Evolutionary conservation across 1,140 invertebrate species (phyloP), one percentile per base, ranked within the genome.

Genomic region (Venturia canescens): DNA sequence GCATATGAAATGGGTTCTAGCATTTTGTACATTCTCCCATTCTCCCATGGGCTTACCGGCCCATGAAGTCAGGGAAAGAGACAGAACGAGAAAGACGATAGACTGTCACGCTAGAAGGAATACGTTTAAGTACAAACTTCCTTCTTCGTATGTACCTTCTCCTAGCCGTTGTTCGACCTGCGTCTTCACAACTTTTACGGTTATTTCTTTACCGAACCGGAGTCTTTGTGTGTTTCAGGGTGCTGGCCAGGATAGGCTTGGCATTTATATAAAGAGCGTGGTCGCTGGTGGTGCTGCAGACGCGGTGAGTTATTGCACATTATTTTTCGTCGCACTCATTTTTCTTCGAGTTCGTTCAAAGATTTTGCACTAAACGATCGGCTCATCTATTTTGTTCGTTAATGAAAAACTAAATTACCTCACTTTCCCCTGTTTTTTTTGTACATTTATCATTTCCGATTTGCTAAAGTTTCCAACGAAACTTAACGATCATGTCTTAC

Each of bases 231-330:
- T 85, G 82, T 90, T 93, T 29, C 87, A 97, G 96, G 97, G 98
- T 38, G 95, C 96, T 60, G 96, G 96, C n/a, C 97, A 98, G 88
- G 96, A 96, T 86, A 95, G 97, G 85, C 92, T 98, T 63, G 98
- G 98, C 48, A 99, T 99, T 89, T 99, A 99, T 90, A 98, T 99
- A 79, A 99, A 99, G 92, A 98, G 98, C 78, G 98, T 99, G 26
- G 98, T 99, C 31, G 95, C 97, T 80, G 98, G 98, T 67, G 98
- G 98, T 70, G 98, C 98, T 69, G 98, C 98, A 27, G 98, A 98
- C 92, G 94, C 96, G 82, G 95, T 96, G 92, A 95, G 94, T 94
- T 78, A 29, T 44, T 80, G 50, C n/a, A 27, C 60, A 44, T 76
- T 44, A 53, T 77, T 67, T 6, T 66, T 63, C 74, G 57, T 69